Conservation (phyloP, 1,140 invertebrate genomes). For the Himalopsyche phryganea region DNA sequence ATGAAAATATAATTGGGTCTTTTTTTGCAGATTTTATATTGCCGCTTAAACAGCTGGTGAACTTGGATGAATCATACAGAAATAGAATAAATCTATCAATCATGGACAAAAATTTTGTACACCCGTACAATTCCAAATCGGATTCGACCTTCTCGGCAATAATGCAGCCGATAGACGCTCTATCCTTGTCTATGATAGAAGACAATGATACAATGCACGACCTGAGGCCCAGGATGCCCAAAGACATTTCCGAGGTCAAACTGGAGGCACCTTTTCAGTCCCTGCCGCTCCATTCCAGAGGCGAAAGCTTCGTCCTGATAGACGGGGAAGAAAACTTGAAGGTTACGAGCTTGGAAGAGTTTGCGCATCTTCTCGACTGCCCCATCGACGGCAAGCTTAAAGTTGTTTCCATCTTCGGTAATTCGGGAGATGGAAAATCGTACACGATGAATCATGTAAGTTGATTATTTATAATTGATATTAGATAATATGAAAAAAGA, state of each 20-base stretch:
- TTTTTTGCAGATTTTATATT: no score
- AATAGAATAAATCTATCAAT: conserved; percentile 4
- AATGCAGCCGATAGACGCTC: conserved; percentile 11
- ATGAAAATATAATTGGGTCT: no score
- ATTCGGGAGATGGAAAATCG: conserved; percentile 84
- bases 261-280: conserved; percentile 19
- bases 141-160: conserved; percentile 13
- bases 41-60: no score
- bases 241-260: background rate
- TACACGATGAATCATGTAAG: conserved; percentile 72
- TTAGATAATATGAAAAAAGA: no score
- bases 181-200: background rate
- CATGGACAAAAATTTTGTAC: conserved; percentile 13
- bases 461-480: background rate
- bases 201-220: conserved; percentile 8
- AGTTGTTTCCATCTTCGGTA: conserved; percentile 85
- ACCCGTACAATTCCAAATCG: conserved; percentile 6
- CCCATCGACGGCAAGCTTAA: conserved; percentile 60
- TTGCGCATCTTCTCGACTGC: conserved; percentile 51
- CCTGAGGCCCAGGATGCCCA: background rate
- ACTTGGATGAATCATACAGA: conserved; percentile 15
- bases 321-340: conserved; percentile 55
- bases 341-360: conserved; percentile 52
- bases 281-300: conserved; percentile 13
- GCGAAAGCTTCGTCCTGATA: conserved; percentile 54